Percentiles rank a stretch among this genome's conserved stretches.
phyloP scores from a whole-genome alignment of 2,113 vertebrate genomes.

The Zapornia atra region DNA sequence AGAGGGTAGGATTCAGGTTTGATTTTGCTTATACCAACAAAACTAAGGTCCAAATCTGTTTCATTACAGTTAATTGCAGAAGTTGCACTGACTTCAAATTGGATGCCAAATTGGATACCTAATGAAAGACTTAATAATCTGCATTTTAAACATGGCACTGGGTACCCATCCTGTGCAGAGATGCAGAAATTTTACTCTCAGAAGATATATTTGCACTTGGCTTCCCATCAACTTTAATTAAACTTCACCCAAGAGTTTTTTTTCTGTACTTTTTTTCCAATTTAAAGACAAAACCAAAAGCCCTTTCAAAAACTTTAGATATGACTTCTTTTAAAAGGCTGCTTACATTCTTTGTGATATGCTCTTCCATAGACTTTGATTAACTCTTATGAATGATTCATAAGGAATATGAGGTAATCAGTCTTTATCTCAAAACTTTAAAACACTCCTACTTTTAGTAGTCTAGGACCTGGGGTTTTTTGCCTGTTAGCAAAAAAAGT shows the following conservation, averaged over 20 bases:
- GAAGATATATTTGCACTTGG: slow-evolving; percentile 1
- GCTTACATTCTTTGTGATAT: neutral
- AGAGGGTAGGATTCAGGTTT: neutral
- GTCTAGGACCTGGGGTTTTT: neutral
- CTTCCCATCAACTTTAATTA: slow-evolving; percentile 41
- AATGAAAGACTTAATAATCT: slow-evolving; percentile 27
- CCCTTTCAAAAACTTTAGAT: neutral
- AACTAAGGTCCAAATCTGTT: neutral
- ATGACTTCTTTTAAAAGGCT: neutral
- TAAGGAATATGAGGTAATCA: neutral
- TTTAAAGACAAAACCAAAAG: neutral
- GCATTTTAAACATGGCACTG: slow-evolving; percentile 19
- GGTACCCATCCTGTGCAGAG: slow-evolving; percentile 24
- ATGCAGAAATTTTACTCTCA: slow-evolving; percentile 48
- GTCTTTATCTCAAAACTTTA: neutral
- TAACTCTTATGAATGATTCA: neutral
- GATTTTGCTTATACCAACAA: slow-evolving; percentile 24
- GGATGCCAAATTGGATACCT: slow-evolving; percentile 12
- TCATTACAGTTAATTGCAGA: slow-evolving; percentile 33
- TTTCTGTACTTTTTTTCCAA: neutral
- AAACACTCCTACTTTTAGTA: neutral
- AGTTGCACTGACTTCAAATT: slow-evolving; percentile 13
- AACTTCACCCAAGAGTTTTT: neutral
- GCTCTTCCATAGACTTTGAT: neutral
- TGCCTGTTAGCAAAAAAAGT: neutral